Evolutionary conservation across 2,113 vertebrate species (phyloP).

Genomic region (Catharus bicknelli): DNA sequence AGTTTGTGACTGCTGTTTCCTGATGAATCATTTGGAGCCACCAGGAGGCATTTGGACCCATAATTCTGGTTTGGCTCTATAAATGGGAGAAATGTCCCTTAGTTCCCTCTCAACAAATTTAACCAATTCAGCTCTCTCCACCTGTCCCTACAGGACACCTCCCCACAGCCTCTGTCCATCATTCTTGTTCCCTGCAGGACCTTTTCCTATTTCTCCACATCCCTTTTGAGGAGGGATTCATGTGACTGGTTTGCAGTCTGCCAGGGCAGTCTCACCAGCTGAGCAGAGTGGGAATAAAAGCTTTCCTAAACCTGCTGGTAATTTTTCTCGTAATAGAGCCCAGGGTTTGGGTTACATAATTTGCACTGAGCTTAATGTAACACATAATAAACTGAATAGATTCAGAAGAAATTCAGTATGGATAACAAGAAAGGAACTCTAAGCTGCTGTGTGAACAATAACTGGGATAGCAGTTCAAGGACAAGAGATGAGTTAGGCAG

Average conservation of each 20-base stretch:
- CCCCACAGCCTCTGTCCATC: background rate
- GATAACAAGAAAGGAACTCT: background rate
- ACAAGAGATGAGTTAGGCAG: background rate
- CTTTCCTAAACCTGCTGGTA: background rate
- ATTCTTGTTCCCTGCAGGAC: background rate
- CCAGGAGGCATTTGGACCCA: background rate
- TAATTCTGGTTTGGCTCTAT: accelerated
- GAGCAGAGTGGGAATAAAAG: background rate
- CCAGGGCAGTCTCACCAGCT: background rate
- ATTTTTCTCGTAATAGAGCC: background rate
- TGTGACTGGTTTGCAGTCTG: background rate
- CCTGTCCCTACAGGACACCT: background rate
- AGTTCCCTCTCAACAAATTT: background rate
- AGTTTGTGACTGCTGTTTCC: background rate
- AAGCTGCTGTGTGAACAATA: background rate
- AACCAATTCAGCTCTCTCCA: background rate
- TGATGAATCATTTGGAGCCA: background rate
- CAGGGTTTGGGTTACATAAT: background rate
- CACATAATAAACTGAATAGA: background rate
- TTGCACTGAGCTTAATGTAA: background rate
- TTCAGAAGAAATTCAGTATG: background rate
- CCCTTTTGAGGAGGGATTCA: background rate
- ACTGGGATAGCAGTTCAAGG: background rate
- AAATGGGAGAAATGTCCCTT: background rate
- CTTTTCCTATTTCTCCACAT: background rate